Evolutionary conservation across 2,797 vertebrate genomes (phyloP).

Genomic region (Platyrinchus mystaceus): DNA sequence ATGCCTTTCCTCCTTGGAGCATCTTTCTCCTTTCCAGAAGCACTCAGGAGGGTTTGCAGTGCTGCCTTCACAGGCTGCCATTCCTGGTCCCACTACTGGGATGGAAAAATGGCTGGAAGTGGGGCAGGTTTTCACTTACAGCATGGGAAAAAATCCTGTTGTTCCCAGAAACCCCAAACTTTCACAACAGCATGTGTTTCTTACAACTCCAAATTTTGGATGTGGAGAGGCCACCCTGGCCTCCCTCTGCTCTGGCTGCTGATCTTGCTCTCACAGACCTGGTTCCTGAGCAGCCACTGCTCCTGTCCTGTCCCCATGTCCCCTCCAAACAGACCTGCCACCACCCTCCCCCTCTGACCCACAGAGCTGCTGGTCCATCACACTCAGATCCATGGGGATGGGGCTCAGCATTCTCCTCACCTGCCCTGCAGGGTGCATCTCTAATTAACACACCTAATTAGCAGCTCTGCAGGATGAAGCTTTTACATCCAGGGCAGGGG

Average conservation of each 20-base stretch:
- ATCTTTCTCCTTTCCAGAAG: not conserved
- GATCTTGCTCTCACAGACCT: fast-evolving
- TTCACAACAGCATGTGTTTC: not conserved
- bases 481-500: not conserved
- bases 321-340: not conserved
- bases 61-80: not conserved
- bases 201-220: not conserved
- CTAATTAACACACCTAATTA: not conserved
- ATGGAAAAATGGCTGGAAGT: not conserved
- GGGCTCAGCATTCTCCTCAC: not conserved
- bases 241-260: not conserved
- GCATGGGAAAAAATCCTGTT: fast-evolving
- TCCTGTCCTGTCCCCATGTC: not conserved
- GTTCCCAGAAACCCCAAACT: not conserved
- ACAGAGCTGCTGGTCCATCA: not conserved
- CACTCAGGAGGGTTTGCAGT: not conserved
- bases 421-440: not conserved
- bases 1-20: not conserved
- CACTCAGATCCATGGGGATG: not conserved
- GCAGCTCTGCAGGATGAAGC: not conserved
- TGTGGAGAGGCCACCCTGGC: not conserved
- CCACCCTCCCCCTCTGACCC: not conserved
- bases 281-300: not conserved
- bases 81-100: fast-evolving
- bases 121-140: not conserved